phyloP scores from a whole-genome alignment of 2,797 vertebrate genomes.

The Sebastes kiyomatsui region DNA sequence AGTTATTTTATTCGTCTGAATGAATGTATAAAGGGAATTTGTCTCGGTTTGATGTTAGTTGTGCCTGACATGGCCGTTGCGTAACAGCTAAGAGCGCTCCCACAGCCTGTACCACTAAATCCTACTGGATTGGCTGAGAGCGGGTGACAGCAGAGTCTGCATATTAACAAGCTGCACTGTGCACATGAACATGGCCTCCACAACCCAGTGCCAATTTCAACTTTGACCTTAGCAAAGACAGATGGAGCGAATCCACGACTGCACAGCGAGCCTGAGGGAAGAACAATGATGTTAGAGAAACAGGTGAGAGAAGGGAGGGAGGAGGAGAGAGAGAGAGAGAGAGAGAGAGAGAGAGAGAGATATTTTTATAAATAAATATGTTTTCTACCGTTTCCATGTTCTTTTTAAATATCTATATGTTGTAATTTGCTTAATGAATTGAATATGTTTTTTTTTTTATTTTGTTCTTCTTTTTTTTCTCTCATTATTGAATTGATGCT shows the following conservation, averaged over 20 bases:
- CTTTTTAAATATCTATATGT: no score
- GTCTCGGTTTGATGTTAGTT: slow-evolving; percentile 37
- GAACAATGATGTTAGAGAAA: slow-evolving; percentile 24
- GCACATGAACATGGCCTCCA: slow-evolving; percentile 20
- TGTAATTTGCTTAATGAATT: no score
- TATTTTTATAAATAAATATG: no score
- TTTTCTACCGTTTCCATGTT: no score
- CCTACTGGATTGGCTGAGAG: slow-evolving; percentile 40
- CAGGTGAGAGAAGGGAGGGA: neutral
- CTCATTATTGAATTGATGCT: no score
- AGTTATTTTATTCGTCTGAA: slow-evolving; percentile 26
- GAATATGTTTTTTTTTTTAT: no score
- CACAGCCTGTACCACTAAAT: slow-evolving; percentile 38
- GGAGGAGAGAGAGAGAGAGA: no score
- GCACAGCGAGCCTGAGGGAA: slow-evolving; percentile 13
- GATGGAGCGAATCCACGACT: neutral
- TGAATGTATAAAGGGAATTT: slow-evolving; percentile 36
- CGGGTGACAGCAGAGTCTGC: slow-evolving; percentile 34
- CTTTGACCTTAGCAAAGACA: slow-evolving; percentile 52
- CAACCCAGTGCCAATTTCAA: slow-evolving; percentile 29
- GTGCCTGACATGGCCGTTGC: slow-evolving; percentile 46
- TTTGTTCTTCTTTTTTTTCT: no score
- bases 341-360: no score
- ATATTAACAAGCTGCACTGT: slow-evolving; percentile 34
- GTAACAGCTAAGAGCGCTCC: slow-evolving; percentile 51